These are phyloP conservation scores for Thymelicus acteon DNA, from an alignment of 2,888 invertebrate species.

Conservation along the genomic window DNA sequence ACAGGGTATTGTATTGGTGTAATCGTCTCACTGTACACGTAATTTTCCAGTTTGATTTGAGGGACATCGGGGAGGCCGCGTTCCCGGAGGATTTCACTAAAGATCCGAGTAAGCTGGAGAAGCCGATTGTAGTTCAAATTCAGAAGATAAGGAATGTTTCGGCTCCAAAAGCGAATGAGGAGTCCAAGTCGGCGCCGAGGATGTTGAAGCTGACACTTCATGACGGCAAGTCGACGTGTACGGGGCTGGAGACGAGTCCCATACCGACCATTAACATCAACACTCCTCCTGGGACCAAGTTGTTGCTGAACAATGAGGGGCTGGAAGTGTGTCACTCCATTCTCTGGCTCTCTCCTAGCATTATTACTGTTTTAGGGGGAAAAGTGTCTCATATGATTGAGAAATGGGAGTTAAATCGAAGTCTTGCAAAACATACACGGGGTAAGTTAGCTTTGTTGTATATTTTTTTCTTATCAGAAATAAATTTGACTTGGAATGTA, in stretches of 20 bases:
- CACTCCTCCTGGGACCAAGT: conserved; percentile 95
- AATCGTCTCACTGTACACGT: conserved; percentile 26
- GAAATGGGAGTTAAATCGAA: conserved; percentile 92
- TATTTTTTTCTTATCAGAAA: too few relatives aligned
- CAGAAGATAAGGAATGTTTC: conserved; percentile 94
- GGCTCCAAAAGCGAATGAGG: conserved; percentile 96
- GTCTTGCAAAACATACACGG: conserved; percentile 86
- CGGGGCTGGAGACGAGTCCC: conserved; percentile 91
- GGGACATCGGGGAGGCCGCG: conserved; percentile 91
- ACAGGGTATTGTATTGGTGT: conserved; percentile 5
- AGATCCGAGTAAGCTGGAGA: conserved; percentile 79
- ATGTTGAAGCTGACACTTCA: conserved; percentile 93
- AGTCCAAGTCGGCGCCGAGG: conserved; percentile 91
- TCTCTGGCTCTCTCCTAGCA: conserved; percentile 87
- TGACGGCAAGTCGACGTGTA: conserved; percentile 92
- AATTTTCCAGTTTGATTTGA: conserved; percentile 87
- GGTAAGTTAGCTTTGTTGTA: conserved; percentile 57
- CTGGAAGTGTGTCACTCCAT: conserved; percentile 88
- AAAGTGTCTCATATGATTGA: conserved; percentile 92
- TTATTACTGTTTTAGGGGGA: conserved; percentile 92
- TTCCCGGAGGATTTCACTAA: conserved; percentile 89
- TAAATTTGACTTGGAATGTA: too few relatives aligned
- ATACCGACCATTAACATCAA: conserved; percentile 90
- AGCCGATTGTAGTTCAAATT: conserved; percentile 92
- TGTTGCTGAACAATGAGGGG: conserved; percentile 80